Evolutionary conservation across 2,113 vertebrate species (phyloP).

Genomic region (Echinops telfairi): DNA sequence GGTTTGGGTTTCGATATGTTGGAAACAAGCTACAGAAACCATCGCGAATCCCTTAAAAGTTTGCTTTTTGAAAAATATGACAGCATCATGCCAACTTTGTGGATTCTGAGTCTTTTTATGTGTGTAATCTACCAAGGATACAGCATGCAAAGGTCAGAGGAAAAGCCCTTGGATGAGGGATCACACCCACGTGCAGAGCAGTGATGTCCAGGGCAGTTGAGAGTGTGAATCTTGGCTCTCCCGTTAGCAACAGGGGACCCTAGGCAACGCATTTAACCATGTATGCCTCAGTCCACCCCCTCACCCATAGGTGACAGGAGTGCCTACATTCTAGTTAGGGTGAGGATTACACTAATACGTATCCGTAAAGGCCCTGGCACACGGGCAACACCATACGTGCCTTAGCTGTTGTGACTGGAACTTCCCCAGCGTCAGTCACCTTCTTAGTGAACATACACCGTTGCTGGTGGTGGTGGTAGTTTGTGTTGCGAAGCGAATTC

Average conservation of each 20-base stretch:
- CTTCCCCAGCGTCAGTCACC: conserved; percentile 8
- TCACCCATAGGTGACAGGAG: neutral
- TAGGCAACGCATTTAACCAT: neutral
- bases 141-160: neutral
- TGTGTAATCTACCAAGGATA: neutral
- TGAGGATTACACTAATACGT: neutral
- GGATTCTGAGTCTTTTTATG: neutral
- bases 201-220: neutral
- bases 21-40: neutral
- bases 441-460: conserved; percentile 5
- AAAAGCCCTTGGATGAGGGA: no score
- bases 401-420: neutral
- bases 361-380: neutral
- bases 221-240: neutral
- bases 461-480: neutral
- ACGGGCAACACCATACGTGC: neutral
- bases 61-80: neutral
- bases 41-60: conserved; percentile 20
- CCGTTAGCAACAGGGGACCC: neutral
- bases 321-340: neutral
- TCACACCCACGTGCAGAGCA: neutral
- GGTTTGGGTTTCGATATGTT: neutral
- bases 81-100: neutral
- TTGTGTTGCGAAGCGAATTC: neutral
- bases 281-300: neutral